Base-by-base conservation (phyloP, 92 coral and sea anemone genomes). In the Phenganax stokvisi region DNA sequence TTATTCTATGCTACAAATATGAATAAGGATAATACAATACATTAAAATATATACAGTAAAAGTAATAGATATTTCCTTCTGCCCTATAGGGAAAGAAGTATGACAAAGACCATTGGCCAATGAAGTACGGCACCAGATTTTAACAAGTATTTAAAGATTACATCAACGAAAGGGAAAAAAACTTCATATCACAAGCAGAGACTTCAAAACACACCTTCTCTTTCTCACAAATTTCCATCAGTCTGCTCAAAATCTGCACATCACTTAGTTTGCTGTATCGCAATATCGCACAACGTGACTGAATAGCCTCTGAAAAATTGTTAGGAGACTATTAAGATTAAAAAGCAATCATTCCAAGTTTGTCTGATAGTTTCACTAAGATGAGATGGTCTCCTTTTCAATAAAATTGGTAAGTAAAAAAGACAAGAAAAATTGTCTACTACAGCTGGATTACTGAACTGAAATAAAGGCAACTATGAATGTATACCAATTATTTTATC, bases 231-330 rank as follows among this genome's bases (percentile, higher is more conserved):
- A 93, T 91, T 76, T 93, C 97, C 70, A 93, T 77, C 65, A 93
- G 81, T 79, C 98, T 89, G 89, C 86, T 88, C 75, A 93, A 75
- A 17, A 91, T 91, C 68, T 93, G 98, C 11, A 89, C 91, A 85
- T 93, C 98, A 60, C 93, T 89, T 8, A 93, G 88, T 71, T 89
- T 91, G 51, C 93, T 85, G 84, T 93, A 93, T 56, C 98, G 88
- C 66, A 93, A 76, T 53, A 93, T 91, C 71, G 98, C 98, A 89
- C 98, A 93, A 59, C 98, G 86, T n/a, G 98, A 93, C 75, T 93
- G 98, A 77, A 93, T 93, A 10, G 98, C 98, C 97, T 93, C 98
- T 93, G 85, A 12, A 84, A 66, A 83, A 28, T 68, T 37, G 47
- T 37, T 37, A 37, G 47, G 5, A 62, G 56, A 76, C 16, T 66